Conservation (phyloP, 2,888 invertebrate genomes). For the Gerris lacustris region DNA sequence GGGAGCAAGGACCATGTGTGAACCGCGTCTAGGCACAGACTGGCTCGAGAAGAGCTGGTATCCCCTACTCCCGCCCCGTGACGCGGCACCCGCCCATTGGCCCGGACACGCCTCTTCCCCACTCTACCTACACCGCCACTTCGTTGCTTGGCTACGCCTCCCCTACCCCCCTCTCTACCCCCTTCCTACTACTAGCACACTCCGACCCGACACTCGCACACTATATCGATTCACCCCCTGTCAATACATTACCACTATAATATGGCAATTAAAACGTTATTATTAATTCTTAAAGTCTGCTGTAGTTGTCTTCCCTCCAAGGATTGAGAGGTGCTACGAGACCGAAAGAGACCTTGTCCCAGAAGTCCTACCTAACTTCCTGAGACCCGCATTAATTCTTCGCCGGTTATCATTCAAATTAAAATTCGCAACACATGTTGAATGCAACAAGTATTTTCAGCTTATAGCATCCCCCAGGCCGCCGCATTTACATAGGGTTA, state of each 20-base stretch:
- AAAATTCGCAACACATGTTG: constrained; percentile 11
- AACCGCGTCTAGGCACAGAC: constrained; percentile 23
- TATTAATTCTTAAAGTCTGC: constrained; percentile 5
- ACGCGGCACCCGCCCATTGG: constrained; percentile 28
- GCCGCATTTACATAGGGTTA: constrained; percentile 5
- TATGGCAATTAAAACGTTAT: constrained; percentile 27
- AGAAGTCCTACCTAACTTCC: background rate
- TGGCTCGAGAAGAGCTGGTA: constrained; percentile 34
- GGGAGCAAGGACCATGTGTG: constrained; percentile 29
- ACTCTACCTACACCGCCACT: constrained; percentile 27
- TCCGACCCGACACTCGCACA: constrained; percentile 17
- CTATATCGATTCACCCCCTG: constrained; percentile 23
- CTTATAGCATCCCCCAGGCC: constrained; percentile 1
- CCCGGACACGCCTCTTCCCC: constrained; percentile 27
- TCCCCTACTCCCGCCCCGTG: constrained; percentile 38
- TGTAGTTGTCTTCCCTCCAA: background rate
- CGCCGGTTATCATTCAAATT: constrained; percentile 9
- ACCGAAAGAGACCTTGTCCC: background rate
- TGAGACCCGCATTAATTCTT: background rate
- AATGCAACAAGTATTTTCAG: constrained; percentile 10
- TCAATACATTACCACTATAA: constrained; percentile 30
- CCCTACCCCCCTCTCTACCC: constrained; percentile 32
- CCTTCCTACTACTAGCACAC: constrained; percentile 31
- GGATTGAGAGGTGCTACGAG: background rate
- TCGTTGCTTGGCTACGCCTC: constrained; percentile 27